Percentiles rank a stretch among this genome's conserved stretches.
Evolutionary conservation across 2,888 invertebrate genomes (phyloP).

Genomic region (Nymphalis c-album): DNA sequence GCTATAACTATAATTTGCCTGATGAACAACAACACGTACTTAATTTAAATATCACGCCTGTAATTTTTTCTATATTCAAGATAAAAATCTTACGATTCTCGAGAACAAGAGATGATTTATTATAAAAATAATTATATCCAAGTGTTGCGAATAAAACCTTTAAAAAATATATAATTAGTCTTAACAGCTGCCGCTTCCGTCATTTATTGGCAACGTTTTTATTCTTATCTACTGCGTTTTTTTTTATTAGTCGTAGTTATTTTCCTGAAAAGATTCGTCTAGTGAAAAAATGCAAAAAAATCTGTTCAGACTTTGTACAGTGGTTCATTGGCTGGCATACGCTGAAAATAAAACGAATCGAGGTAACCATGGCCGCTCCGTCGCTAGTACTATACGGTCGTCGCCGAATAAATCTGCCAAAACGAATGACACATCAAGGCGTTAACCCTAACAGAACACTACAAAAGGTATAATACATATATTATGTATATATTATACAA

Average conservation of each 20-base stretch:
- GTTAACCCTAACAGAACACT: slow-evolving; percentile 15
- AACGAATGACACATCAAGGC: slow-evolving; percentile 26
- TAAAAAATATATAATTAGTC: slow-evolving; percentile 1
- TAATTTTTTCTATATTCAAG: not conserved
- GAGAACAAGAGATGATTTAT: not conserved
- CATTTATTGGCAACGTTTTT: slow-evolving; percentile 35
- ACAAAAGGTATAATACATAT: not conserved
- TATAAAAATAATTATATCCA: slow-evolving; percentile 1
- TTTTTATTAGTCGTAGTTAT: slow-evolving; percentile 24
- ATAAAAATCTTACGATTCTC: not conserved
- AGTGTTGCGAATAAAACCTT: not conserved
- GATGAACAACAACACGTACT: not conserved
- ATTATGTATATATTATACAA: too few species aligned
- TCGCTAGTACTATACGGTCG: not conserved
- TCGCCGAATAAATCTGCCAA: slow-evolving; percentile 4
- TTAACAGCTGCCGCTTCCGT: slow-evolving; percentile 23
- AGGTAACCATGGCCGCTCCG: slow-evolving; percentile 45
- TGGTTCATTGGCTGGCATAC: slow-evolving; percentile 58
- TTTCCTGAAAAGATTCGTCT: slow-evolving; percentile 29
- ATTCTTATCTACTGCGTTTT: slow-evolving; percentile 31
- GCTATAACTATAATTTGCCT: not conserved
- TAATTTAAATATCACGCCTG: not conserved
- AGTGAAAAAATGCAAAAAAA: slow-evolving; percentile 32
- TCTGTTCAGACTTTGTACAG: slow-evolving; percentile 33
- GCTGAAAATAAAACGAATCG: slow-evolving; percentile 57